These are phyloP conservation scores for Carduelis carduelis DNA, from an alignment of 2,797 vertebrate genomes.

Conservation along the genomic window DNA sequence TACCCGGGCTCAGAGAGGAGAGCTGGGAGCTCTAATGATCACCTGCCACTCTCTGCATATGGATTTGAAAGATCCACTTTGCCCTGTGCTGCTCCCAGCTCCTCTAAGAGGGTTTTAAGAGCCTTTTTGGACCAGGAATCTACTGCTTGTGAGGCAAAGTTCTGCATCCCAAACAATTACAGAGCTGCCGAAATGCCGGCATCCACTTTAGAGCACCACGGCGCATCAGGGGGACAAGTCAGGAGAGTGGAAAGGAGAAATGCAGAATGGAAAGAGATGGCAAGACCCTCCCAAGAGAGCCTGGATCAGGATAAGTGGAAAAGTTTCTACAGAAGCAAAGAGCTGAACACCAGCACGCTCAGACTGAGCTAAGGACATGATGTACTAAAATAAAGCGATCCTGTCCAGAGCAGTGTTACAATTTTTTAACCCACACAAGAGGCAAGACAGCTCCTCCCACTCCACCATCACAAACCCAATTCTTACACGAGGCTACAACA, in stretches of 20 bases:
- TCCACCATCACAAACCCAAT: background rate
- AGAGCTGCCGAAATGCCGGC: accelerated
- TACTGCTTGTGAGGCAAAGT: background rate
- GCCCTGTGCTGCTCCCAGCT: constrained; percentile 1
- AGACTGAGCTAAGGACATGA: background rate
- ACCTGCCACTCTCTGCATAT: constrained; percentile 6
- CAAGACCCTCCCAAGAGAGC: background rate
- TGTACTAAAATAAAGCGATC: background rate
- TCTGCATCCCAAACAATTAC: background rate
- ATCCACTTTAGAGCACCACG: background rate
- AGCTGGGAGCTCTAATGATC: constrained; percentile 41
- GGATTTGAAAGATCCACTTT: constrained; percentile 27
- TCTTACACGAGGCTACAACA: background rate
- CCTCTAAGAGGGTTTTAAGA: background rate
- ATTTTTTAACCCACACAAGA: background rate
- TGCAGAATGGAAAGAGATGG: background rate
- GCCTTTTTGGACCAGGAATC: constrained; percentile 28
- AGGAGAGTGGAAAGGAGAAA: background rate
- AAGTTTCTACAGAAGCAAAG: background rate
- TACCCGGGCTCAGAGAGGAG: background rate
- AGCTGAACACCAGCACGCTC: background rate
- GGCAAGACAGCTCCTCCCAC: background rate
- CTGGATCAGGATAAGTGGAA: background rate
- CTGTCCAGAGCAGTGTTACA: background rate
- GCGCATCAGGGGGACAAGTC: background rate